Percentiles rank a stretch among this genome's conserved stretches.
phyloP scores from a whole-genome alignment of 2,888 invertebrate genomes.

The Allygus modestus region DNA sequence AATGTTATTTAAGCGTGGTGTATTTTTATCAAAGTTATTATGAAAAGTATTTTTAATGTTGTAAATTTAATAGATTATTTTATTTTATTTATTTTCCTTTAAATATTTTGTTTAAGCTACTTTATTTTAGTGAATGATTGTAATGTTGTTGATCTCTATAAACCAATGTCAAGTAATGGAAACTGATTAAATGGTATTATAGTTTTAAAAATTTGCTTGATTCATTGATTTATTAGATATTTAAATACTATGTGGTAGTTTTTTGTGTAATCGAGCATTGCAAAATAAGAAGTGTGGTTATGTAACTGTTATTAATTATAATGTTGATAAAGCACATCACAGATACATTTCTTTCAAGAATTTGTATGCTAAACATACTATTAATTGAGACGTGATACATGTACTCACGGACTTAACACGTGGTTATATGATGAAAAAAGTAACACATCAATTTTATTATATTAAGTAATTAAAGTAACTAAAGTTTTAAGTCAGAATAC shows the following conservation, averaged over 20 bases:
- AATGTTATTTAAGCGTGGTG: conserved; percentile 7
- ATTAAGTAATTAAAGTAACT: no score
- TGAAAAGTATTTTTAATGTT: conserved; percentile 26
- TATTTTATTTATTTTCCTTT: conserved; percentile 8
- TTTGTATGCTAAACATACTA: no score
- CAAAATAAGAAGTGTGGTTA: background rate
- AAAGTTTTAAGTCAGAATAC: no score
- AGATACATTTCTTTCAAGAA: no score
- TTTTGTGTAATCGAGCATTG: background rate
- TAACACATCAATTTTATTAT: no score
- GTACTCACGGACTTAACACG: no score
- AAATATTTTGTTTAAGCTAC: conserved; percentile 1
- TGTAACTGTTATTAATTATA: no score
- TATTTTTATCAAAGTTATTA: conserved; percentile 21
- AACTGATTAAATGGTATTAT: conserved; percentile 27
- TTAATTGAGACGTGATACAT: no score
- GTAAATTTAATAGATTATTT: background rate
- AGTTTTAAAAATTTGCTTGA: background rate
- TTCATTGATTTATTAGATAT: background rate
- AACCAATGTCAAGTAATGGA: conserved; percentile 21
- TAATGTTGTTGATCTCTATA: conserved; percentile 34
- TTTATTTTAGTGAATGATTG: conserved; percentile 24
- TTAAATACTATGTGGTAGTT: background rate
- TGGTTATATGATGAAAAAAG: no score
- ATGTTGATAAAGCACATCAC: background rate